These are phyloP conservation scores for Pristionchus maxplancki DNA, from an alignment of 2,888 invertebrate genomes.

Conservation along the genomic window DNA sequence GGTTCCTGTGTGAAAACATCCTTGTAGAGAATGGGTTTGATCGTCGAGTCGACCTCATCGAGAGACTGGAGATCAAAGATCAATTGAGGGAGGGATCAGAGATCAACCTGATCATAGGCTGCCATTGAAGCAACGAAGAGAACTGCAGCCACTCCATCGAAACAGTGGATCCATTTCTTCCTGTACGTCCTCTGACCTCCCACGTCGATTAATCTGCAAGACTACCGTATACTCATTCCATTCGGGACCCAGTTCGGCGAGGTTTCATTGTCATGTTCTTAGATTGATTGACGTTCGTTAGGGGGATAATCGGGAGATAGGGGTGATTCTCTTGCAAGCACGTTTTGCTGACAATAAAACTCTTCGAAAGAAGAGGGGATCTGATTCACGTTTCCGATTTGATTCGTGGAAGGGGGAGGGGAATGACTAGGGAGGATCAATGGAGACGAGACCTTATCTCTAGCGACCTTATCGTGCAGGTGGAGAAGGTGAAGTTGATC, in stretches of 20 bases:
- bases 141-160: constrained; percentile 61
- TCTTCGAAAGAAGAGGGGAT: background rate
- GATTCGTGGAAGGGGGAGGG: background rate
- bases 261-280: background rate
- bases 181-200: constrained; percentile 62
- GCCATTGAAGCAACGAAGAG: constrained; percentile 59
- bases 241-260: background rate
- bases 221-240: background rate
- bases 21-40: constrained; percentile 41
- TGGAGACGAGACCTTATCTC: constrained; percentile 41
- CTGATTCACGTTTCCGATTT: background rate
- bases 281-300: too few relatives aligned
- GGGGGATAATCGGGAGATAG: too few relatives aligned
- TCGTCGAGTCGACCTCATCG: constrained; percentile 29
- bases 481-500: constrained; percentile 58
- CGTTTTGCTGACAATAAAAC: background rate
- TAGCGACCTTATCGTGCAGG: constrained; percentile 57
- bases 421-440: background rate
- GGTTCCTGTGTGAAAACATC: background rate
- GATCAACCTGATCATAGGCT: constrained; percentile 57
- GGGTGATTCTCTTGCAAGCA: too few relatives aligned
- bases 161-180: constrained; percentile 64
- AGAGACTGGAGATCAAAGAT: constrained; percentile 43
- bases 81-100: background rate
- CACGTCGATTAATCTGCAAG: constrained; percentile 60